Conservation (phyloP, 2,888 invertebrate genomes). For the Cantharis nigra region DNA sequence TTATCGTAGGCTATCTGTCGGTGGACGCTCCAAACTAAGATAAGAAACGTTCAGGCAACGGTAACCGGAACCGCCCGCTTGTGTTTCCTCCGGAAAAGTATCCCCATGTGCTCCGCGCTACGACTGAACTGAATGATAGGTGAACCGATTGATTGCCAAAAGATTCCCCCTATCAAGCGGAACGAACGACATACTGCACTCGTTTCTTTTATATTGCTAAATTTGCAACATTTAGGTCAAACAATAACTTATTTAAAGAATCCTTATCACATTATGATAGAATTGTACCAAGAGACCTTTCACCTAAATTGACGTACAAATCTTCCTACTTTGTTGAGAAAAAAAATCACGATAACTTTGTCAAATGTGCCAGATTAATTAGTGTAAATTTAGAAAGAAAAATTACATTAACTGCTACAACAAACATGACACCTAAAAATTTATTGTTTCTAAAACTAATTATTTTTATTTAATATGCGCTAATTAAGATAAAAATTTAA, state of each 20-base stretch:
- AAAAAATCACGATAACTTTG: background rate
- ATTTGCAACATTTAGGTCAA: constrained; percentile 6
- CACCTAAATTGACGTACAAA: constrained; percentile 6
- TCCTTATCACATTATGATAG: background rate
- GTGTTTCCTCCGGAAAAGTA: constrained; percentile 43
- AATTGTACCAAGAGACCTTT: constrained; percentile 8
- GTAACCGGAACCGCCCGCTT: constrained; percentile 46
- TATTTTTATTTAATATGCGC: background rate
- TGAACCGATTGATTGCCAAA: constrained; percentile 38
- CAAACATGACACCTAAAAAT: background rate
- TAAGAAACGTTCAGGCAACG: constrained; percentile 43
- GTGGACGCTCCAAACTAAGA: constrained; percentile 43
- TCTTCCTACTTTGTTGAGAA: background rate
- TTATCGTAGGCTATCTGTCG: constrained; percentile 45
- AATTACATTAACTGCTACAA: background rate
- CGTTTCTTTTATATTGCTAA: background rate
- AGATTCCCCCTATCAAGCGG: constrained; percentile 28
- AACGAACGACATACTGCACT: background rate
- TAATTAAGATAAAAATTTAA: background rate
- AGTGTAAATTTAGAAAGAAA: background rate
- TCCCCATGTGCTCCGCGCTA: constrained; percentile 30
- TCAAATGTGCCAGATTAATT: background rate
- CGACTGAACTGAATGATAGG: constrained; percentile 27
- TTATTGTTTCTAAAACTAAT: background rate
- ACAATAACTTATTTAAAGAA: constrained; percentile 4